These are phyloP conservation scores for Hesperia comma DNA, from an alignment of 2,888 invertebrate species.

Conservation along the genomic window DNA sequence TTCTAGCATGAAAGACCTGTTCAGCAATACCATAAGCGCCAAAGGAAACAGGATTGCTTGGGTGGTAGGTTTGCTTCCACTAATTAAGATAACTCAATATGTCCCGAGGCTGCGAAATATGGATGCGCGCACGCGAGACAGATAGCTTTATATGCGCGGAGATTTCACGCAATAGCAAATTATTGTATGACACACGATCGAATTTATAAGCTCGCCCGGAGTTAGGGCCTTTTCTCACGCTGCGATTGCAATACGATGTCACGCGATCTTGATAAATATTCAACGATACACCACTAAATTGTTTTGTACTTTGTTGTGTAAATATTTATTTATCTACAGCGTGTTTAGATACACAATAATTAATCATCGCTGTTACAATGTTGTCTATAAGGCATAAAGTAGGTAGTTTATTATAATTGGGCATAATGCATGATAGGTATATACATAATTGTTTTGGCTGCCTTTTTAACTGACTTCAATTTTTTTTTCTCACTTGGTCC, in stretches of 20 bases:
- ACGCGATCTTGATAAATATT: slow-evolving; percentile 36
- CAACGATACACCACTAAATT: slow-evolving; percentile 34
- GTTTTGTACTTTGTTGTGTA: slow-evolving; percentile 33
- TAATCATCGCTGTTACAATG: background rate
- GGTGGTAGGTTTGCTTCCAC: slow-evolving; percentile 52
- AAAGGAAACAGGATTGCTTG: slow-evolving; percentile 45
- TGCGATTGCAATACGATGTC: slow-evolving; percentile 34
- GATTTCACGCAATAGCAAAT: slow-evolving; percentile 53
- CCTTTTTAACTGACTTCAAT: no score
- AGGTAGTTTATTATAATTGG: no score
- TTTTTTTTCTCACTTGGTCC: no score
- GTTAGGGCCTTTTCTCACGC: slow-evolving; percentile 38
- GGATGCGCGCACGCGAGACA: slow-evolving; percentile 55
- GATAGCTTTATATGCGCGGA: slow-evolving; percentile 50
- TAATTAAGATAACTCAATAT: slow-evolving; percentile 70
- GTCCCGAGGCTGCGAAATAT: slow-evolving; percentile 59
- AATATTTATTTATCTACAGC: slow-evolving; percentile 22
- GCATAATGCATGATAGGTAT: no score
- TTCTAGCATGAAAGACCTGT: slow-evolving; percentile 27
- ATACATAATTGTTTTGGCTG: no score
- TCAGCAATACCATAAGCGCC: slow-evolving; percentile 40
- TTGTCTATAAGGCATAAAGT: background rate
- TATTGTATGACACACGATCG: slow-evolving; percentile 50
- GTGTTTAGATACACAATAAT: background rate
- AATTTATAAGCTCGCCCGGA: slow-evolving; percentile 41